Percentiles rank a stretch among this genome's conserved stretches.
phyloP scores from a whole-genome alignment of 2,888 invertebrate genomes.

The Erannis defoliaria region DNA sequence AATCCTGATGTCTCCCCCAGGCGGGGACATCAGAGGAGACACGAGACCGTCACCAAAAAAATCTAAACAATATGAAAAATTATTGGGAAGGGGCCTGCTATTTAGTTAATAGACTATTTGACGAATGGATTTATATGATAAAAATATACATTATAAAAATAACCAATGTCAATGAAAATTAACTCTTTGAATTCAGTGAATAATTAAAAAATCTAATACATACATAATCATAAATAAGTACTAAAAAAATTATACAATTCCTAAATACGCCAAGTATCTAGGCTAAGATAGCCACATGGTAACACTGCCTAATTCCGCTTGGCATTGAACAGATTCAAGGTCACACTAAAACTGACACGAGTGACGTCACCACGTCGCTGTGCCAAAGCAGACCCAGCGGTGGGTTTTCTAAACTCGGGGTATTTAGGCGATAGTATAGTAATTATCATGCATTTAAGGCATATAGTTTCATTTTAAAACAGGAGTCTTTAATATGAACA shows the following conservation, averaged over 20 bases:
- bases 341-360: constrained; percentile 65
- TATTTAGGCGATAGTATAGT: constrained; percentile 22
- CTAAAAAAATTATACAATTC: background rate
- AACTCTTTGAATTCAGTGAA: background rate
- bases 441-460: constrained; percentile 7
- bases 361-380: constrained; percentile 69
- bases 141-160: too few species aligned
- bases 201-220: background rate
- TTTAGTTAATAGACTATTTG: too few species aligned
- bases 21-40: too few species aligned
- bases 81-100: too few species aligned
- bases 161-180: too few species aligned
- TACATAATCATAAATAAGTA: background rate
- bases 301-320: constrained; percentile 69
- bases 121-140: too few species aligned
- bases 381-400: constrained; percentile 41
- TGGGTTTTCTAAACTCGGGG: constrained; percentile 33
- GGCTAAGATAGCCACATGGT: constrained; percentile 27
- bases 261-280: background rate
- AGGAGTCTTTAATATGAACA: background rate
- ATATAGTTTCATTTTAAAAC: constrained; percentile 1
- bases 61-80: too few species aligned
- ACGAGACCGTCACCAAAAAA: too few species aligned
- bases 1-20: too few species aligned
- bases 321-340: constrained; percentile 82